phyloP scores from a whole-genome alignment of 2,797 vertebrate species.

The Gobionotothen gibberifrons region DNA sequence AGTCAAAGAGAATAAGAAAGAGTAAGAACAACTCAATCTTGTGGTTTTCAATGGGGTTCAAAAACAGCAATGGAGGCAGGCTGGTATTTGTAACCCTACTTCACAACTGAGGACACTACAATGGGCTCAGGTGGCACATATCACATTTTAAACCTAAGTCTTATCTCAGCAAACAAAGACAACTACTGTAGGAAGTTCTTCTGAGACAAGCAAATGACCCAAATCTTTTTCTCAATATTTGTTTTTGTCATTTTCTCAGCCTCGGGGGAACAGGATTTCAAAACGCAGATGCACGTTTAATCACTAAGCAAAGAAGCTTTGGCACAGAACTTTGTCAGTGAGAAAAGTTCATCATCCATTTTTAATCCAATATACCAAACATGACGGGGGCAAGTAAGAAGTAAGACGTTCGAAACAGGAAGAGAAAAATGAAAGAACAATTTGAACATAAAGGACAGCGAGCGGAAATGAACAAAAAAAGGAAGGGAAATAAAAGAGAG shows the following conservation, averaged over 20 bases:
- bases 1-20: constrained; percentile 54
- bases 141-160: neutral
- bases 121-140: constrained; percentile 27
- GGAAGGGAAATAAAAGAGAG: neutral
- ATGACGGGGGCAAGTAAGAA: constrained; percentile 13
- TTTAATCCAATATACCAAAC: constrained; percentile 49
- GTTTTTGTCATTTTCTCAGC: constrained; percentile 34
- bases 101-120: neutral
- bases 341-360: constrained; percentile 37
- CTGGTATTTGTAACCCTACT: constrained; percentile 1
- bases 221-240: constrained; percentile 48
- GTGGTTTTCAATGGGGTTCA: constrained; percentile 14
- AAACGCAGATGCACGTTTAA: constrained; percentile 43
- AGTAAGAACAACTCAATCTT: constrained; percentile 29
- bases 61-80: constrained; percentile 9
- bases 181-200: constrained; percentile 11
- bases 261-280: constrained; percentile 34
- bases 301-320: constrained; percentile 10
- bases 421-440: neutral
- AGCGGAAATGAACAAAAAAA: neutral
- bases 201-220: constrained; percentile 27
- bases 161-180: constrained; percentile 14
- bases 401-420: neutral
- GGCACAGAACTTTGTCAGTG: constrained; percentile 14
- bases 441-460: neutral